A percentile compares a stretch with the other conserved stretches of the same genome.
These are phyloP conservation scores for Araneus ventricosus DNA, from an alignment of 1,140 invertebrate species.

Conservation along the genomic window DNA sequence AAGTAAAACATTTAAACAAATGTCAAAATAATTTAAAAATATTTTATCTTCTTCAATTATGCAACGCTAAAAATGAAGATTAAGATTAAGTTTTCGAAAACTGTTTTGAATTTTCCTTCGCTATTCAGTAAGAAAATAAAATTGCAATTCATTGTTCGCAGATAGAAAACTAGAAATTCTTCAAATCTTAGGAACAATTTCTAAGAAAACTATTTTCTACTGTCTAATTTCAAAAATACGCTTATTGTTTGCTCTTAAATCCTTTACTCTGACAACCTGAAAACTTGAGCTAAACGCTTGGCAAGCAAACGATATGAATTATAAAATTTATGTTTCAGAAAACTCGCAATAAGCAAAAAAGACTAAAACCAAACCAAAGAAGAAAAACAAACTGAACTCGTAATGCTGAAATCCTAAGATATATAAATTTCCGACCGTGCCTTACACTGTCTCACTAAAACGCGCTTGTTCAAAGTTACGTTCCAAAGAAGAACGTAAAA, in stretches of 20 bases:
- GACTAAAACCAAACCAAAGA: neutral
- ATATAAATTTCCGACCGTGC: neutral
- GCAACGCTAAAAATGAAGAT: too few relatives aligned
- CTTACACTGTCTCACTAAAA: slow-evolving; percentile 20
- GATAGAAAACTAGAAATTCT: neutral
- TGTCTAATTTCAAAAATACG: neutral
- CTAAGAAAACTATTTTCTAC: neutral
- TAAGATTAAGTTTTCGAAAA: too few relatives aligned
- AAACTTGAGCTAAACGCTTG: neutral
- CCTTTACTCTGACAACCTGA: neutral
- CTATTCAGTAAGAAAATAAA: neutral
- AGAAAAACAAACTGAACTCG: neutral
- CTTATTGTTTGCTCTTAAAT: neutral
- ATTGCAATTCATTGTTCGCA: neutral
- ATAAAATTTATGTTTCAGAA: neutral
- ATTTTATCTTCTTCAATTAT: too few relatives aligned
- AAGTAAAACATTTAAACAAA: too few relatives aligned
- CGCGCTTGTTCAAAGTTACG: neutral
- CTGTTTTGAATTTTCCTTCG: too few relatives aligned
- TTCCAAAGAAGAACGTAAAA: slow-evolving; percentile 22
- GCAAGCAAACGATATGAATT: neutral
- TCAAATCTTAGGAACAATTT: neutral
- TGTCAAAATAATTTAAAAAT: too few relatives aligned
- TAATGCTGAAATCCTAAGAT: neutral
- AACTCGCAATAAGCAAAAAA: neutral